These are phyloP conservation scores for Clarias laeviceps DNA, from an alignment of 2,797 vertebrate species.

Conservation along the genomic window DNA sequence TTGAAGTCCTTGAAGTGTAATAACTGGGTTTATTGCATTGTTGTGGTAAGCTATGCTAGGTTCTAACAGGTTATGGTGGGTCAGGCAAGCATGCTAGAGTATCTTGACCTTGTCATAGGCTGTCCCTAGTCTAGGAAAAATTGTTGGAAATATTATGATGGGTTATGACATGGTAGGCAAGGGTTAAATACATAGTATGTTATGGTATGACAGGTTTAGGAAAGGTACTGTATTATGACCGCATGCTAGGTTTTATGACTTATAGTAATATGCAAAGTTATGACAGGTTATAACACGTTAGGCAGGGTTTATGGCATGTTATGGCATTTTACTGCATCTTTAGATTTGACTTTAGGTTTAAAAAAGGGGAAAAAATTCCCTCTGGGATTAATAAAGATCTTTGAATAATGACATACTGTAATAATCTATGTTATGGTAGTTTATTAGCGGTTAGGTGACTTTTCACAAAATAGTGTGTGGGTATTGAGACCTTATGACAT, in stretches of 20 bases:
- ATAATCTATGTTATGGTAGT: neutral
- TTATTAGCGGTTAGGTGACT: neutral
- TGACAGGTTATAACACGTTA: neutral
- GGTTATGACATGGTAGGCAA: no score
- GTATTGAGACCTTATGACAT: neutral
- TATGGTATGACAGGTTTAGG: no score
- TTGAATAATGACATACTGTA: no score
- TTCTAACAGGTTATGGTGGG: neutral
- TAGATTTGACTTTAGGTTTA: no score
- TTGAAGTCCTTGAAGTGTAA: neutral
- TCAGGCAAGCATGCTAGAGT: neutral
- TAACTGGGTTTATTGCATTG: neutral
- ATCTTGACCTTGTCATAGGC: neutral
- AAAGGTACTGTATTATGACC: no score
- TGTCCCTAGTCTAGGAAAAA: no score
- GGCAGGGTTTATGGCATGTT: neutral
- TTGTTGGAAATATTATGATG: no score
- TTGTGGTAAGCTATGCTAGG: neutral
- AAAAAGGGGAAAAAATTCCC: no score
- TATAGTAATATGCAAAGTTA: neutral
- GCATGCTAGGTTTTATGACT: neutral
- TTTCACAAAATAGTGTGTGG: neutral
- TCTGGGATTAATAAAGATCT: no score
- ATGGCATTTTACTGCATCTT: no score
- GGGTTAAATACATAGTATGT: no score